Base-by-base conservation (phyloP, 2,113 vertebrate genomes). In the Acanthochromis polyacanthus region DNA sequence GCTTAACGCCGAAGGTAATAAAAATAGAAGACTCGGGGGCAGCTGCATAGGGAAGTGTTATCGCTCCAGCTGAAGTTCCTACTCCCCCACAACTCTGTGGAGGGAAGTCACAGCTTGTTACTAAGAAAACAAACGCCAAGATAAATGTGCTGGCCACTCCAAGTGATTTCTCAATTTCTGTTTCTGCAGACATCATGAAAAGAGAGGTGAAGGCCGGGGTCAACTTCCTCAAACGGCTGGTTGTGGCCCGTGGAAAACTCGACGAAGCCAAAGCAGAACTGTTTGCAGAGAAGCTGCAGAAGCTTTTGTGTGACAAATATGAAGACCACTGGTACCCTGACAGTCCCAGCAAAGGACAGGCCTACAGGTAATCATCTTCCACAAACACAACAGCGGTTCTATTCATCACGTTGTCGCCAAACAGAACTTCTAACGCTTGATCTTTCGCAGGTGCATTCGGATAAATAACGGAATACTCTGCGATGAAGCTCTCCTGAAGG, bases 141-240 rank as follows among this genome's bases (percentile, higher is more conserved):
- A 40, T 40, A 7, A 43, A n/a, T 32, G 17, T 46, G 10, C 16
- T n/a, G 11, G 15, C 2, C 4, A 4, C 20, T 16, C 66, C 0
- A 19, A 30, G 1, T 36, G 0, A 9, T 50, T 10, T 71, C 28
- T n/a, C 4, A 4, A 10, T 23, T 73, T 75, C 16, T 58, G 0
- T 78, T 78, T 72, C 58, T 73, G 38, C 77, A 94, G 87, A 52
- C 43, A 75, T 62, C 72, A 99, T 99, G 98, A 97, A 94, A 92
- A 95, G 96, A 88, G 98, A 99, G 94, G 97, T 99, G 76, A 96
- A 94, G 43, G 95, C 97, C 1, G 91, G 95, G 0, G 97, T 97
- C 10, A 92, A 95, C 89, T 99, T 99, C 89, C 90, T 99, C 78
- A 96, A 95, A 10, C 95, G 95, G 76, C 75, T 99, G 53, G 95